These are phyloP conservation scores for Vollenhovia emeryi DNA, from an alignment of 1,140 invertebrate species.

Conservation along the genomic window DNA sequence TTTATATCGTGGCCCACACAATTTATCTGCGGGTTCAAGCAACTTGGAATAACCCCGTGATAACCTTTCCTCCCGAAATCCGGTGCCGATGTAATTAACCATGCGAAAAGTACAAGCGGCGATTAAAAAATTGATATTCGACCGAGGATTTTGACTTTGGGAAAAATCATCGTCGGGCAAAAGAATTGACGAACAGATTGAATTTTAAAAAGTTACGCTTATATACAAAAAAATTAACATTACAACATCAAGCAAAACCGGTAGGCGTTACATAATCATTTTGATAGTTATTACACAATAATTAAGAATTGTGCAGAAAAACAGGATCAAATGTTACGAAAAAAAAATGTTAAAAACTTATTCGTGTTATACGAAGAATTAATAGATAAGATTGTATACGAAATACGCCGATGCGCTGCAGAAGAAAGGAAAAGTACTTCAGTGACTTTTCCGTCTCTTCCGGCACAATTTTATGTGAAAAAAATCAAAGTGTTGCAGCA, in stretches of 20 bases:
- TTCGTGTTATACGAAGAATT: not conserved
- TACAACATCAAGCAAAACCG: not conserved
- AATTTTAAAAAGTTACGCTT: not conserved
- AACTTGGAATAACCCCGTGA: slow-evolving; percentile 74
- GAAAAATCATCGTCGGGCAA: not conserved
- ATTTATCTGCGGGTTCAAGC: slow-evolving; percentile 75
- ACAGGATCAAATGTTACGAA: not conserved
- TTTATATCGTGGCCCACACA: slow-evolving; percentile 30
- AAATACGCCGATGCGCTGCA: not conserved
- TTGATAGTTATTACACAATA: not conserved
- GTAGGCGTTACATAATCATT: not conserved
- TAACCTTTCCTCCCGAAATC: slow-evolving; percentile 59
- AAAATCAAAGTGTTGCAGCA: too few species aligned
- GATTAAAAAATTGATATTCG: not conserved
- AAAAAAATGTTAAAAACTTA: too few species aligned
- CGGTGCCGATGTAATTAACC: slow-evolving; percentile 14
- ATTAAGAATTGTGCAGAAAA: not conserved
- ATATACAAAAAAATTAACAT: not conserved
- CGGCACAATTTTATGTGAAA: not conserved
- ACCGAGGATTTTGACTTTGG: not conserved
- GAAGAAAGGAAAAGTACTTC: not conserved
- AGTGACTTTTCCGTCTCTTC: not conserved
- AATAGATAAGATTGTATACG: not conserved
- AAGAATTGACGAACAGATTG: not conserved
- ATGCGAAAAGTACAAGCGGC: not conserved